Evolutionary conservation across 2,113 vertebrate genomes (phyloP).

Genomic region (Chamaetylas fuelleborni): DNA sequence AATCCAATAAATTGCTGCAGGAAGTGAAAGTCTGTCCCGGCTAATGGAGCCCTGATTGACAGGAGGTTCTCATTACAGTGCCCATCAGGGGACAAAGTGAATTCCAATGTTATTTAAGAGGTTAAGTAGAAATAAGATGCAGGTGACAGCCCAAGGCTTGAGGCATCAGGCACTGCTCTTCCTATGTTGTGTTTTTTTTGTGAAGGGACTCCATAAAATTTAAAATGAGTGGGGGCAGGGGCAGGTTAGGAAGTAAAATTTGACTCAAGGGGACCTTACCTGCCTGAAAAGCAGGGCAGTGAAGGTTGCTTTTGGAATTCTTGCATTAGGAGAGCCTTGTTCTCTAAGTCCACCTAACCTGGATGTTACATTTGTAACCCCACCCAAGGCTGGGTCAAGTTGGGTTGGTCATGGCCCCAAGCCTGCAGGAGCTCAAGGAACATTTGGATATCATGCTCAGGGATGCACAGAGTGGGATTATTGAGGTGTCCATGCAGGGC

Average conservation of each 20-base stretch:
- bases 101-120: slow-evolving; percentile 69
- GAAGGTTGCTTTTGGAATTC: neutral
- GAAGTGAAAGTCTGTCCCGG: slow-evolving; percentile 79
- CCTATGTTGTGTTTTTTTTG: neutral
- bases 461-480: neutral
- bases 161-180: neutral
- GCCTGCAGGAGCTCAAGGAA: neutral
- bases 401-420: neutral
- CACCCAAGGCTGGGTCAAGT: neutral
- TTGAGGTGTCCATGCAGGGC: neutral
- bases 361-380: neutral
- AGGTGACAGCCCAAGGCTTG: slow-evolving; percentile 60
- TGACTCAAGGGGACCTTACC: neutral
- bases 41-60: slow-evolving; percentile 84
- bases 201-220: neutral
- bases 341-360: rapidly evolving
- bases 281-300: neutral
- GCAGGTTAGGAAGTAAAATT: neutral
- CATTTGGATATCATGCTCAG: rapidly evolving
- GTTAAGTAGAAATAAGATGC: slow-evolving; percentile 67
- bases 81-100: slow-evolving; percentile 75
- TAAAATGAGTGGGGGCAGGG: neutral
- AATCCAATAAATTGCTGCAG: slow-evolving; percentile 84
- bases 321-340: neutral
- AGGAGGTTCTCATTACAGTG: slow-evolving; percentile 77